phyloP scores from a whole-genome alignment of 2,888 invertebrate genomes.

The Eupithecia insigniata region DNA sequence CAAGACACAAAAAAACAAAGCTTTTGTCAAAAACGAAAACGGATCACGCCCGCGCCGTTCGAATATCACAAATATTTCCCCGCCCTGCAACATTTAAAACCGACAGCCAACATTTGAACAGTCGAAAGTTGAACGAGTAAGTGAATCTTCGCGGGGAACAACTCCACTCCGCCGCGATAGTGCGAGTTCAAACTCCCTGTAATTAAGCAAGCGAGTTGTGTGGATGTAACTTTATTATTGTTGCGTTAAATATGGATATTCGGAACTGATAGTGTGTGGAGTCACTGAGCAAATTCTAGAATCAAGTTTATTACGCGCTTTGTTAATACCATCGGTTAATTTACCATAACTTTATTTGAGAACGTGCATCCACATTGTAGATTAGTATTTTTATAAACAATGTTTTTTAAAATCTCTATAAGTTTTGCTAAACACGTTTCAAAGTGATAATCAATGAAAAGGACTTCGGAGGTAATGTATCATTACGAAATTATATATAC shows the following conservation, averaged over 20 bases:
- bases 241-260: constrained; percentile 29
- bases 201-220: constrained; percentile 35
- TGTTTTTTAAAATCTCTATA: too few species aligned
- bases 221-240: constrained; percentile 36
- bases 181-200: constrained; percentile 34
- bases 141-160: constrained; percentile 38
- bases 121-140: constrained; percentile 37
- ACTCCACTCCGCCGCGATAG: constrained; percentile 34
- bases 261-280: constrained; percentile 11
- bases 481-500: background rate
- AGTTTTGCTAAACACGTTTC: background rate
- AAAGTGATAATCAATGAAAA: background rate
- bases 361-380: background rate
- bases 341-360: background rate
- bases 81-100: constrained; percentile 13
- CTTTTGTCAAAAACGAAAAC: background rate
- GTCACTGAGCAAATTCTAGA: constrained; percentile 5
- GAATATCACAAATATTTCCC: background rate
- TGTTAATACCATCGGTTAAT: background rate
- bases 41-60: background rate
- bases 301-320: background rate
- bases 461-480: background rate
- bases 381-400: too few species aligned
- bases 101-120: constrained; percentile 35
- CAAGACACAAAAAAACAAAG: background rate